Evolutionary conservation across 30 jellyfish, hydroid and myxozoan species (phyloP).

Genomic region (Catostylus mosaicus): DNA sequence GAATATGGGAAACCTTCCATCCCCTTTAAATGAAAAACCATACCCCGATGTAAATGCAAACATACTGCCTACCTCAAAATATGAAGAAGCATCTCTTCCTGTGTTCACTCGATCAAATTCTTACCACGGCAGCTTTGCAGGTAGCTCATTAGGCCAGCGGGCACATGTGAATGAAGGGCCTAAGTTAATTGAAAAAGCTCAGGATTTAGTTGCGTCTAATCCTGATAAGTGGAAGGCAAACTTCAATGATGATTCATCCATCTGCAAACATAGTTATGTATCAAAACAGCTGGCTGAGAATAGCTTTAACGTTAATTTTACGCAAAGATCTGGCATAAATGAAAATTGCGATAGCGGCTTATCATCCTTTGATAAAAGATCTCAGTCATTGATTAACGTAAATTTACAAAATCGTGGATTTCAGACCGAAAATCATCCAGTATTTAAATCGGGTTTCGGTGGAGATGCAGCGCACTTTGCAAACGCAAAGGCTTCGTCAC

Average conservation of each 20-base stretch:
- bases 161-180: neutral
- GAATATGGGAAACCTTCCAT: neutral
- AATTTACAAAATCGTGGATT: neutral
- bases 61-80: neutral
- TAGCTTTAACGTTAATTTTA: neutral
- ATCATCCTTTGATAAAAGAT: neutral
- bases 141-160: neutral
- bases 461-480: neutral
- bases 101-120: constrained; percentile 39
- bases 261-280: neutral
- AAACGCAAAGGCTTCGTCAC: neutral
- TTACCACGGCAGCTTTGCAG: constrained; percentile 40
- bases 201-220: constrained; percentile 20
- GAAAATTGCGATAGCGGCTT: neutral
- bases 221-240: constrained; percentile 31
- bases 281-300: neutral
- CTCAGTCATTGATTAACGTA: neutral
- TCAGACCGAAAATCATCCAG: neutral
- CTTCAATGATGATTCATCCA: neutral
- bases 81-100: neutral
- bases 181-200: constrained; percentile 19
- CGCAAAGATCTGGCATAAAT: neutral
- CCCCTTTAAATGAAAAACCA: no score
- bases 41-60: neutral
- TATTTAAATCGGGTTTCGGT: neutral